Conservation (phyloP, 2,113 vertebrate species). For the Opisthocomus hoazin region DNA sequence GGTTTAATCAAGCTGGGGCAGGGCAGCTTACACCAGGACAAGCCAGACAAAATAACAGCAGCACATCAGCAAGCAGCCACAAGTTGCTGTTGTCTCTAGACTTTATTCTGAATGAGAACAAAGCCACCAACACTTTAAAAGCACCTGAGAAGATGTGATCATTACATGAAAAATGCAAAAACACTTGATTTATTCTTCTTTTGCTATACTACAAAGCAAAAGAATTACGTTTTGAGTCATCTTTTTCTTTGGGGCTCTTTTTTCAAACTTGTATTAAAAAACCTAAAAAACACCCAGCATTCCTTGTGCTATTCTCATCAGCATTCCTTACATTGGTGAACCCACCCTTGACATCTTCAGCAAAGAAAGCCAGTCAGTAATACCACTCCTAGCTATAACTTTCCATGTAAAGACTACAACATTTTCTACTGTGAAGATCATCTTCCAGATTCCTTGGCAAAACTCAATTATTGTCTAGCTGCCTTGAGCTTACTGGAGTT, state of each 20-base stretch:
- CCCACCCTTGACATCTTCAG: background rate
- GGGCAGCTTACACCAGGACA: background rate
- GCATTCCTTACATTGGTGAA: background rate
- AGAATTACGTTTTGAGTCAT: background rate
- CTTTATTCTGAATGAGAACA: background rate
- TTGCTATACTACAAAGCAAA: background rate
- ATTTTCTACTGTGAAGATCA: background rate
- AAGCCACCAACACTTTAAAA: background rate
- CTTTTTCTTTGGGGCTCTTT: background rate
- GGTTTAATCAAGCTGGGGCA: background rate
- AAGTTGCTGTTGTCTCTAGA: background rate
- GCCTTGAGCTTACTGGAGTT: background rate
- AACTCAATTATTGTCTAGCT: background rate
- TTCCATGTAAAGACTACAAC: background rate
- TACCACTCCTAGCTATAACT: background rate
- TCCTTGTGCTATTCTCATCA: background rate
- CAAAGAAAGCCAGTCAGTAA: background rate
- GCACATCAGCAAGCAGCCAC: background rate
- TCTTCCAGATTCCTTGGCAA: background rate
- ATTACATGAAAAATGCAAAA: background rate
- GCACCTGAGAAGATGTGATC: background rate
- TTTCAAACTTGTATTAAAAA: background rate
- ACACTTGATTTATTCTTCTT: background rate
- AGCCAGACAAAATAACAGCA: background rate
- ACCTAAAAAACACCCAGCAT: background rate